Evolutionary conservation across 2,797 vertebrate species (phyloP).

Genomic region (Malurus splendens): DNA sequence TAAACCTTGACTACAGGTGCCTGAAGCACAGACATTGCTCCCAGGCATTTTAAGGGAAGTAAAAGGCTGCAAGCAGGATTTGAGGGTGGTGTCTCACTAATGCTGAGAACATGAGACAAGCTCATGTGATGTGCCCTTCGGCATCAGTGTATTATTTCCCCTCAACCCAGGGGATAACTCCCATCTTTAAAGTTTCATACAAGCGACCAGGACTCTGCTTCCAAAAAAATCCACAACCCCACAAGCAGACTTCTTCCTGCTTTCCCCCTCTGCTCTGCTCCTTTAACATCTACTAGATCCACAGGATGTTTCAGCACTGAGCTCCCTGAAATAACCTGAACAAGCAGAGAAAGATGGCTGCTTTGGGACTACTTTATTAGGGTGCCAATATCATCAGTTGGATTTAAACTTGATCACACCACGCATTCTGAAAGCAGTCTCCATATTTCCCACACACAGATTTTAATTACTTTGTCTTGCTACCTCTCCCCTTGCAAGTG

Average conservation of each 20-base stretch:
- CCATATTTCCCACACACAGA: background rate
- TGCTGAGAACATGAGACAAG: background rate
- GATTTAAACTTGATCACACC: background rate
- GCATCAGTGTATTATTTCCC: background rate
- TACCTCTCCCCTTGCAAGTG: fast-evolving
- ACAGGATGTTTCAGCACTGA: background rate
- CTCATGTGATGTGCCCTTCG: background rate
- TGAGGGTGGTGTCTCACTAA: background rate
- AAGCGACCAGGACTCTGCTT: background rate
- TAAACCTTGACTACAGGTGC: background rate
- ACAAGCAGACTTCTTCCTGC: background rate
- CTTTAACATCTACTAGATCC: background rate
- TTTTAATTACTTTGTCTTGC: background rate
- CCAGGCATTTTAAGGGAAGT: background rate
- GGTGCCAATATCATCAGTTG: background rate
- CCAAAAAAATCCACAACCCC: background rate
- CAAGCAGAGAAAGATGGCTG: background rate
- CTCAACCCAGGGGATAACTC: background rate
- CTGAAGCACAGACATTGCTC: background rate
- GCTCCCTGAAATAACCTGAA: background rate
- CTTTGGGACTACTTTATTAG: background rate
- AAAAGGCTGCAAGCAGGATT: background rate
- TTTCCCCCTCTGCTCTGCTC: background rate
- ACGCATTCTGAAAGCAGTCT: background rate
- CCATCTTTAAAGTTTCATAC: background rate